phyloP scores from a whole-genome alignment of 2,113 vertebrate species.

The Chionomys nivalis region DNA sequence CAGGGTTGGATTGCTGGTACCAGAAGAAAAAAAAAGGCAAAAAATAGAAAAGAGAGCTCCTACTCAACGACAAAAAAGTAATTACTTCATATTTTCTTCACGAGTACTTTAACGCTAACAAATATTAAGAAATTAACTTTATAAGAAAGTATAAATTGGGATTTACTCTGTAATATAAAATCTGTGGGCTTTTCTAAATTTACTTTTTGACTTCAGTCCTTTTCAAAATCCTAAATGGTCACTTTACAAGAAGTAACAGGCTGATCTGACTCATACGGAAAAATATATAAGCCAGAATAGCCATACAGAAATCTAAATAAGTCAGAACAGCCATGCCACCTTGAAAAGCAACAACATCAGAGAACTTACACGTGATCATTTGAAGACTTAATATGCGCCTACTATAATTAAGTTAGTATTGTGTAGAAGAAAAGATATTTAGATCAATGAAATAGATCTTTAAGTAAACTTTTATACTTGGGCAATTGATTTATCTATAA shows the following conservation, averaged over 20 bases:
- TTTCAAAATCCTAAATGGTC: constrained; percentile 36
- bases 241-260: constrained; percentile 6
- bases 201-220: background rate
- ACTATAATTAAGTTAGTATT: background rate
- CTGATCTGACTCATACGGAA: constrained; percentile 30
- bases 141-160: background rate
- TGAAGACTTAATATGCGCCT: constrained; percentile 32
- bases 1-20: background rate
- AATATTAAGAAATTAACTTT: constrained; percentile 3
- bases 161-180: constrained; percentile 23
- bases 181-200: background rate
- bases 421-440: background rate
- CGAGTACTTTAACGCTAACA: constrained; percentile 15
- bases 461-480: background rate
- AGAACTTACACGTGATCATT: background rate
- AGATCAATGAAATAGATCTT: background rate
- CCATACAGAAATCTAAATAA: no score
- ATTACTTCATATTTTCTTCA: background rate
- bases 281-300: background rate
- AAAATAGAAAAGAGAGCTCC: background rate
- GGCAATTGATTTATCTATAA: background rate
- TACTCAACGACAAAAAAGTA: background rate
- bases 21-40: background rate
- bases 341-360: background rate
- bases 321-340: background rate